Evolutionary conservation across 23 tunicate species (phyloP), one percentile per base, ranked within the genome.

Genomic region (Diplosoma virens): DNA sequence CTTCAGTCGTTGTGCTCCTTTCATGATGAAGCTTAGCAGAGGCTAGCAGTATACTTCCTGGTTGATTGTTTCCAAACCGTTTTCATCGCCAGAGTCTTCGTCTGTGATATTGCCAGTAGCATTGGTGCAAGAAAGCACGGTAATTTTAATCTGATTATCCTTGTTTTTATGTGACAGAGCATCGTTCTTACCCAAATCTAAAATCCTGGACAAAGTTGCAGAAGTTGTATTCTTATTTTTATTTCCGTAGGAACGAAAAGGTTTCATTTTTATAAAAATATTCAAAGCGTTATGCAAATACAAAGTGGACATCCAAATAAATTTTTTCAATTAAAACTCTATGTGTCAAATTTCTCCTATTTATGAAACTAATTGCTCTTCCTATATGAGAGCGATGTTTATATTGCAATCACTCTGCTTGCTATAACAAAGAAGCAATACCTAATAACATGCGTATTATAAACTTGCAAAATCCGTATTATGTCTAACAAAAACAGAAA

Each of bases 61-160:
- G n/a, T n/a, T n/a, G n/a, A n/a, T n/a, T n/a, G n/a, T 56, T 56
- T 23, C 64, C 6, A 23, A 6, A 6, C 64, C 64, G 20, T 56
- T 23, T 21, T 56, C 64, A 56, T 56, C 64, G 16, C 64, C 64
- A 11, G 64, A 56, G 20, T 56, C 22, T 56, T 56, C 64, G 64
- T n/a, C 64, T 56, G 64, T 56, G 64, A 56, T 56, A 56, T 56
- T 11, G 20, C 64, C 64, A 5, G 64, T 56, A 5, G 64, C 64
- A 56, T 56, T 56, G 21, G 16, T 5, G 20, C 64, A n/a, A 23
- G 20, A 56, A 56, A 56, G n/a, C n/a, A n/a, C n/a, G n/a, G n/a
- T n/a, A n/a, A n/a, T n/a, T n/a, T n/a, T n/a, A n/a, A n/a, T n/a
- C 20, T 56, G 64, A 11, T n/a, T 23, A n/a, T 56, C 24, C 20